Percentiles rank a stretch among this genome's conserved stretches.
Evolutionary conservation across 1,140 invertebrate genomes (phyloP).

Genomic region (Helicoverpa zea): DNA sequence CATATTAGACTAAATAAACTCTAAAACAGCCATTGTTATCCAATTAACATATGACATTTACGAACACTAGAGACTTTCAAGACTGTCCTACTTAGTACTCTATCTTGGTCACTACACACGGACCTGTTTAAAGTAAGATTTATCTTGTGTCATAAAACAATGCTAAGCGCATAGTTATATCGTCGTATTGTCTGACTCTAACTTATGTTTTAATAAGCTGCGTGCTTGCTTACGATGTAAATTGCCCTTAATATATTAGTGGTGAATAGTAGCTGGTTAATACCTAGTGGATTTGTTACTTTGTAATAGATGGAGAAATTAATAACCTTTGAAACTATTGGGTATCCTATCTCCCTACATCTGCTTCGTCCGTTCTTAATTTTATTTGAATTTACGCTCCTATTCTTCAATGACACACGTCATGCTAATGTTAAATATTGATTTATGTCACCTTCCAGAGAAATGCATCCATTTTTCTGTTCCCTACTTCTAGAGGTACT

Average conservation of each 20-base stretch:
- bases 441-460: too few species aligned
- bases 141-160: slow-evolving; percentile 46
- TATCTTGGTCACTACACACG: slow-evolving; percentile 7
- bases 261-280: neutral
- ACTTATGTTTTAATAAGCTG: slow-evolving; percentile 44
- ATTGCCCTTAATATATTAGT: slow-evolving; percentile 19
- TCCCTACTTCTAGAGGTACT: too few species aligned
- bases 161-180: slow-evolving; percentile 6
- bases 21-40: too few species aligned
- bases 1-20: too few species aligned
- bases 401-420: too few species aligned
- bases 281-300: too few species aligned
- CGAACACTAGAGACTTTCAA: neutral
- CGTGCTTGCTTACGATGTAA: neutral
- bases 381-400: too few species aligned
- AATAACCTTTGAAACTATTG: too few species aligned
- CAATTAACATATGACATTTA: neutral
- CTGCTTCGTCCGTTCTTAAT: too few species aligned
- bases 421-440: too few species aligned
- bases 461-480: too few species aligned
- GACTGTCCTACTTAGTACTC: neutral
- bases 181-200: slow-evolving; percentile 23
- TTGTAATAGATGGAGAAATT: neutral
- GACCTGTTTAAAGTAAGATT: slow-evolving; percentile 43
- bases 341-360: too few species aligned